phyloP scores from a whole-genome alignment of 1,140 invertebrate species.

The Cecropterus lyciades region DNA sequence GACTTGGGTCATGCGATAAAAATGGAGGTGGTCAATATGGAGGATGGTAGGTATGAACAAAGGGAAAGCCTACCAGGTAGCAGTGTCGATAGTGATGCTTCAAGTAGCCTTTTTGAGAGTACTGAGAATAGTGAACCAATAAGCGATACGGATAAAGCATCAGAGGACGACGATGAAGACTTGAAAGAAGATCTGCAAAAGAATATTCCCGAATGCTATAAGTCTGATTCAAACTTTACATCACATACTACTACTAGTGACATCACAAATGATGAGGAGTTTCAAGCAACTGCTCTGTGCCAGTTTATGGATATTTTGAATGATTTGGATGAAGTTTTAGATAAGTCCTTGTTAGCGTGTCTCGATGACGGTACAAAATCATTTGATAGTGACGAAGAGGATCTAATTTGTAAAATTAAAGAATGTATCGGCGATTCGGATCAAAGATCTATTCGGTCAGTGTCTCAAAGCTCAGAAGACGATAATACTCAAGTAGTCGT shows the following conservation, averaged over 20 bases:
- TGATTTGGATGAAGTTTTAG: conserved; percentile 81
- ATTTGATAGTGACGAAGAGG: conserved; percentile 74
- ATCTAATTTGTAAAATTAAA: conserved; percentile 74
- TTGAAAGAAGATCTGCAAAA: conserved; percentile 75
- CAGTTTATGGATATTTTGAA: conserved; percentile 83
- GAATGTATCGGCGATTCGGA: conserved; percentile 61
- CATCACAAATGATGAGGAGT: conserved; percentile 76
- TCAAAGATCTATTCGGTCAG: conserved; percentile 47
- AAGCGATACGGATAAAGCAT: conserved; percentile 62
- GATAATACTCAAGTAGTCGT: conserved; percentile 74
- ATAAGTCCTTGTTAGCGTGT: conserved; percentile 76
- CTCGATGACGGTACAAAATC: conserved; percentile 66
- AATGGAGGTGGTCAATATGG: conserved; percentile 74
- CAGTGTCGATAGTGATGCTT: conserved; percentile 67
- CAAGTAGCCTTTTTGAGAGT: conserved; percentile 65
- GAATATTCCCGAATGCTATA: conserved; percentile 74
- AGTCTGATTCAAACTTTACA: conserved; percentile 74
- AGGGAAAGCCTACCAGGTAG: conserved; percentile 66
- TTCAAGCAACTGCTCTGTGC: conserved; percentile 76
- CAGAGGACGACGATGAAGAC: conserved; percentile 69
- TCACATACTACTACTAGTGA: conserved; percentile 66
- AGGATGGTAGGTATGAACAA: conserved; percentile 70
- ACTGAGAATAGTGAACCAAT: conserved; percentile 66
- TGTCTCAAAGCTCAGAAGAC: conserved; percentile 63
- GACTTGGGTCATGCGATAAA: conserved; percentile 77